Evolutionary conservation across 2,113 vertebrate species (phyloP), one percentile per base, ranked within the genome.

Genomic region (Eulacestoma nigropectus): DNA sequence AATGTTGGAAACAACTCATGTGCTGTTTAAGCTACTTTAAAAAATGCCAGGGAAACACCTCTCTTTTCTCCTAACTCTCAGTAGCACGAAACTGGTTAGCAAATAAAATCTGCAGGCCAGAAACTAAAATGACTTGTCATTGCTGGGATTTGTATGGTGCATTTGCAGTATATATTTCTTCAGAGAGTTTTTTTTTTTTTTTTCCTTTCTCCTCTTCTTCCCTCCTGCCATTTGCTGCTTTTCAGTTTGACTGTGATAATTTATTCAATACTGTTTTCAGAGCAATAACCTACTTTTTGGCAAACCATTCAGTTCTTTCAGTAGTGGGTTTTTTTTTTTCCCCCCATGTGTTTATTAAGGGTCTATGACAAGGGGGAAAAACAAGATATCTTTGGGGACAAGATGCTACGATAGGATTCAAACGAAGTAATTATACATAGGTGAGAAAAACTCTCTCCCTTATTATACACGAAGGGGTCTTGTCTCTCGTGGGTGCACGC

Each of bases 371-470:
- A 94, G 78, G 80, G 92, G 73, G 92, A 90, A 97, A 98, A 98
- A 75, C 96, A 97, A 96, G 94, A 30, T 80, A 39, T 88, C 98
- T 97, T 96, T 90, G 75, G 98, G 97, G 98, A 97, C 91, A 97
- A 96, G 93, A 73, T 65, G 32, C 87, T 93, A 11, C 9, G 18
- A 60, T 70, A 97, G 91, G 94, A 86, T 91, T 97, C 90, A 56
- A 90, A 95, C 67, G 57, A 91, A 90, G 83, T 96, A 95, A 97
- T 98, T 97, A 97, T 80, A 95, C 76, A 47, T 83, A 70, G 9
- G 15, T 10, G 49, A 92, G 68, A 73, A 82, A 95, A 97, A 95
- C 78, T 76, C 90, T 73, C 83, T 88, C 84, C 55, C 32, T 92
- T 63, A 72, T 93, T 96, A 72, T 83, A 87, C 80, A 69, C 7